Conservation (phyloP, 2,113 vertebrate genomes). For the Labeo rohita region DNA sequence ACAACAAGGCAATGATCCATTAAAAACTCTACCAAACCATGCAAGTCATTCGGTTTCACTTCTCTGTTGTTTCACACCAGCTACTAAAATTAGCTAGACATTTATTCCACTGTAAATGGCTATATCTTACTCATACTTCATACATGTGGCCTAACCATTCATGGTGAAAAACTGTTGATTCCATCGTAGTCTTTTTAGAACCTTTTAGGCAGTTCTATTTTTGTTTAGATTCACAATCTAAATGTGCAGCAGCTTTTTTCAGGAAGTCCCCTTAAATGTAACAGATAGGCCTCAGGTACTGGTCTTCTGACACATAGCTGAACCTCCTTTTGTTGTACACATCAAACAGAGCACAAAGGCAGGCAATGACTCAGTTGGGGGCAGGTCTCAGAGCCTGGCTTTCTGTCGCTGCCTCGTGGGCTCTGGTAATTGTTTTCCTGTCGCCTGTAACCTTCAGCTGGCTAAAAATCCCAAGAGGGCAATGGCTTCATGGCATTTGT, state of each 20-base stretch:
- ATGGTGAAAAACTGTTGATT: background rate
- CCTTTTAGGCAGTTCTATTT: background rate
- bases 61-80: constrained; percentile 36
- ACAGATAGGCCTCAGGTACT: constrained; percentile 34
- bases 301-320: constrained; percentile 41
- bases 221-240: constrained; percentile 1
- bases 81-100: constrained; percentile 8
- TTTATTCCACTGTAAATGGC: constrained; percentile 32
- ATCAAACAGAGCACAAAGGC: constrained; percentile 67
- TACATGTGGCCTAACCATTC: background rate
- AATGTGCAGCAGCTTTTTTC: constrained; percentile 8
- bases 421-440: constrained; percentile 67
- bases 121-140: background rate
- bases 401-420: constrained; percentile 45
- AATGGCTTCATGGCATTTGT: constrained; percentile 41
- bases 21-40: constrained; percentile 11
- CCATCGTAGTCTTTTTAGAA: background rate
- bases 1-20: constrained; percentile 19
- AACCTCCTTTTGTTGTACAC: constrained; percentile 65
- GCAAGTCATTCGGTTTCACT: constrained; percentile 31
- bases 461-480: constrained; percentile 50
- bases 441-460: constrained; percentile 65
- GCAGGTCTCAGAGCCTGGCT: constrained; percentile 18
- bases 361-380: constrained; percentile 61
- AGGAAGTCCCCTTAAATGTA: constrained; percentile 35